phyloP scores from a whole-genome alignment of 2,113 vertebrate genomes.

The Tylochromis polylepis region DNA sequence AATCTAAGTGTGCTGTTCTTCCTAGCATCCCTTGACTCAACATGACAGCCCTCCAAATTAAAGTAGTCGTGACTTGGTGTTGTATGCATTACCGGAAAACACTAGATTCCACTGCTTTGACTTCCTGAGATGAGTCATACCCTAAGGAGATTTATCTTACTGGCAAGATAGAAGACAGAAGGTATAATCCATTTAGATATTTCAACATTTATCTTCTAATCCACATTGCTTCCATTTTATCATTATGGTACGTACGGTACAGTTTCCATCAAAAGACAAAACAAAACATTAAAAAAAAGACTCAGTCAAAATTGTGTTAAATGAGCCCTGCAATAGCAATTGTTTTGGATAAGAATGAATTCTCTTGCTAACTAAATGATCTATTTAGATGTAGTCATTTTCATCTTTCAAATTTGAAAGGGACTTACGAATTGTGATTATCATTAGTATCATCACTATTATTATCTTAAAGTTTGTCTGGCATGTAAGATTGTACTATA shows the following conservation, averaged over 20 bases:
- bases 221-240: background rate
- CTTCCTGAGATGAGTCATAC: conserved; percentile 13
- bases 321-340: background rate
- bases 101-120: background rate
- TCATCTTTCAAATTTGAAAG: background rate
- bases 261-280: background rate
- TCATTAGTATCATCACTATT: background rate
- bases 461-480: background rate
- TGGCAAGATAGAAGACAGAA: background rate
- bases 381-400: background rate
- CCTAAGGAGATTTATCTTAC: conserved; percentile 4
- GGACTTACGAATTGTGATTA: background rate
- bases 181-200: background rate
- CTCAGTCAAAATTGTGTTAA: background rate
- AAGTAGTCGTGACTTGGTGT: background rate
- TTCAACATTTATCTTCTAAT: background rate
- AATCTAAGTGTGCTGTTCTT: background rate
- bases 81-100: conserved; percentile 7
- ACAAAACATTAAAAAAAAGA: background rate
- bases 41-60: conserved; percentile 14
- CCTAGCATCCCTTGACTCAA: background rate
- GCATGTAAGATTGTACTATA: background rate
- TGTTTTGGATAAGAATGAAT: background rate
- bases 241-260: background rate
- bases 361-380: background rate